Percentiles rank a stretch among this genome's conserved stretches.
Evolutionary conservation across 2,888 invertebrate genomes (phyloP).

Genomic region (Adelphocoris suturalis): DNA sequence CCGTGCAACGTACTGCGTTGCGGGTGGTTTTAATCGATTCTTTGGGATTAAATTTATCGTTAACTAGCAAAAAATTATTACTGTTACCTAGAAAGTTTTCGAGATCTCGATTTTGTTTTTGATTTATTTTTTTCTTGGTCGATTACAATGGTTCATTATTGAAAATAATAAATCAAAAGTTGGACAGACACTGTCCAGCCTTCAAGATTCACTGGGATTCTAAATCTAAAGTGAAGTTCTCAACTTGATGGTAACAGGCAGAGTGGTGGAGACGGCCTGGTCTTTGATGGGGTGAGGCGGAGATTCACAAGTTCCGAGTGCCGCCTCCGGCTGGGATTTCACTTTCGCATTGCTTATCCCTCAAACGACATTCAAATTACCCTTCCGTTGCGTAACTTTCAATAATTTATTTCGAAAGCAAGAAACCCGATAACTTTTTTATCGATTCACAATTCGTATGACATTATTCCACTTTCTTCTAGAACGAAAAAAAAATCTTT

Average conservation of each 20-base stretch:
- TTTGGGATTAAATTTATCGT: too few relatives aligned
- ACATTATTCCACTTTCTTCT: too few relatives aligned
- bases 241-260: not conserved
- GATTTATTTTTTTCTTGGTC: too few relatives aligned
- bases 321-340: constrained; percentile 19
- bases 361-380: constrained; percentile 18
- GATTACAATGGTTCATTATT: too few relatives aligned
- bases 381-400: not conserved
- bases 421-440: not conserved
- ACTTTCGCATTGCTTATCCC: constrained; percentile 12
- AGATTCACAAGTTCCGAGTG: constrained; percentile 26
- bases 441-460: not conserved
- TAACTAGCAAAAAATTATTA: too few relatives aligned
- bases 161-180: too few relatives aligned
- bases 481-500: not conserved
- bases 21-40: too few relatives aligned
- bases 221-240: not conserved
- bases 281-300: not conserved
- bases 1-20: too few relatives aligned
- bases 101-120: too few relatives aligned
- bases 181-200: too few relatives aligned
- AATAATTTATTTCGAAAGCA: not conserved
- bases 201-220: too few relatives aligned
- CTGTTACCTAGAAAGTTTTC: too few relatives aligned
- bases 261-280: not conserved